Conservation (phyloP, 1,140 invertebrate species). For the Augochlora pura region DNA sequence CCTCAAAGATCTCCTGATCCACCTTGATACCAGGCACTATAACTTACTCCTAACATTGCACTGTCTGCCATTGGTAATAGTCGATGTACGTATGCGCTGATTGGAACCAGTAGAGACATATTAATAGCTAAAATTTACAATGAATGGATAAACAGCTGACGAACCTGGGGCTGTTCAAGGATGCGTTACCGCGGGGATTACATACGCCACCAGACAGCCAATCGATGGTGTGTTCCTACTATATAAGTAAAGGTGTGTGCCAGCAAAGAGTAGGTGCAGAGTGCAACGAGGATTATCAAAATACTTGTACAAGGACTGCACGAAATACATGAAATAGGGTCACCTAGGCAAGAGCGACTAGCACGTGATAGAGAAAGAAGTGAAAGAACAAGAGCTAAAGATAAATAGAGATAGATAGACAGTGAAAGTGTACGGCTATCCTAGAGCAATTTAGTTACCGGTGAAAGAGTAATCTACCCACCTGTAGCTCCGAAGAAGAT, state of each 20-base stretch:
- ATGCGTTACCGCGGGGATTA: slow-evolving; percentile 50
- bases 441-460: slow-evolving; percentile 32
- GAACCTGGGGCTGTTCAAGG: slow-evolving; percentile 33
- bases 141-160: slow-evolving; percentile 45
- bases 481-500: slow-evolving; percentile 77
- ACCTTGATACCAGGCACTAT: slow-evolving; percentile 37
- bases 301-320: slow-evolving; percentile 34
- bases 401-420: neutral
- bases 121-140: slow-evolving; percentile 42
- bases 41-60: slow-evolving; percentile 54
- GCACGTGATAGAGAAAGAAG: slow-evolving; percentile 50
- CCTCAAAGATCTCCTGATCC: slow-evolving; percentile 37
- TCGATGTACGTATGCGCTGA: slow-evolving; percentile 34
- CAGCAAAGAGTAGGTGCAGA: slow-evolving; percentile 55
- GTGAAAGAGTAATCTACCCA: slow-evolving; percentile 67
- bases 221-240: slow-evolving; percentile 64
- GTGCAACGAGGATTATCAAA: slow-evolving; percentile 35
- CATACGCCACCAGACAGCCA: slow-evolving; percentile 75
- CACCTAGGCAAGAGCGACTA: slow-evolving; percentile 43
- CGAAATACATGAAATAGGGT: slow-evolving; percentile 26
- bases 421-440: slow-evolving; percentile 8
- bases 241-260: slow-evolving; percentile 41
- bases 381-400: slow-evolving; percentile 20
- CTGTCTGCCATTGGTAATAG: slow-evolving; percentile 44
- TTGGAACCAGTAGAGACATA: slow-evolving; percentile 36